Percentiles rank a stretch among this genome's conserved stretches.
Conservation (phyloP, 2,797 vertebrate genomes). For the Cyclura pinguis region DNA sequence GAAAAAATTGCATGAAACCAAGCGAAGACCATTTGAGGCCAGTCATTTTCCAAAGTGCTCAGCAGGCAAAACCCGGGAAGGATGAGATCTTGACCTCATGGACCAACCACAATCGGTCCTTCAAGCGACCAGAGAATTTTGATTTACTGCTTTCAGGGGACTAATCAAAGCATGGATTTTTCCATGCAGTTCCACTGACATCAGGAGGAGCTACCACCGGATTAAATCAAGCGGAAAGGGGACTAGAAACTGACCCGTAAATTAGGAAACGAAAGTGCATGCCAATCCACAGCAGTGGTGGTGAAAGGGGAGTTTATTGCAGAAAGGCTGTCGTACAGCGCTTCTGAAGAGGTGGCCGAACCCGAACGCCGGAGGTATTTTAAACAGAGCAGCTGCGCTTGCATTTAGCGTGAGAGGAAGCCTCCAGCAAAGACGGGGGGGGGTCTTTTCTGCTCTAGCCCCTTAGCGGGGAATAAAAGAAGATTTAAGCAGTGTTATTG, state of each 20-base stretch:
- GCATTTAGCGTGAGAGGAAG: not conserved
- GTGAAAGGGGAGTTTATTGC: rapidly evolving
- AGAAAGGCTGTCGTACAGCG: not conserved
- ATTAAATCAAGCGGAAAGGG: not conserved
- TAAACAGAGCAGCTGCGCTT: not conserved
- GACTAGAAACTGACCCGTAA: not conserved
- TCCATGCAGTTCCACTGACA: not conserved
- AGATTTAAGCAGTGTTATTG: not conserved
- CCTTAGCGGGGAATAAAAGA: not conserved
- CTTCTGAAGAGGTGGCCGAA: not conserved
- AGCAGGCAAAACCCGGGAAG: not conserved
- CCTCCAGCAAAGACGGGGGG: not conserved
- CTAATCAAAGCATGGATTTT: not conserved
- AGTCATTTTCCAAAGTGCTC: not conserved
- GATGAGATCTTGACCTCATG: not conserved
- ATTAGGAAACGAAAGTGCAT: slow-evolving; percentile 1
- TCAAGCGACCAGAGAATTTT: not conserved
- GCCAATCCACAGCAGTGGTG: not conserved
- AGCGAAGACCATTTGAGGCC: too few relatives aligned
- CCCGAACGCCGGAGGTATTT: not conserved
- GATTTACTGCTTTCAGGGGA: not conserved
- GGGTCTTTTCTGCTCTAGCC: not conserved
- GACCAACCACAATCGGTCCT: not conserved
- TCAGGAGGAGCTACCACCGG: not conserved
- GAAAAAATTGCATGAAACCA: not conserved